These are phyloP conservation scores for Sapayoa aenigma DNA, from an alignment of 2,113 vertebrate genomes.

Conservation along the genomic window DNA sequence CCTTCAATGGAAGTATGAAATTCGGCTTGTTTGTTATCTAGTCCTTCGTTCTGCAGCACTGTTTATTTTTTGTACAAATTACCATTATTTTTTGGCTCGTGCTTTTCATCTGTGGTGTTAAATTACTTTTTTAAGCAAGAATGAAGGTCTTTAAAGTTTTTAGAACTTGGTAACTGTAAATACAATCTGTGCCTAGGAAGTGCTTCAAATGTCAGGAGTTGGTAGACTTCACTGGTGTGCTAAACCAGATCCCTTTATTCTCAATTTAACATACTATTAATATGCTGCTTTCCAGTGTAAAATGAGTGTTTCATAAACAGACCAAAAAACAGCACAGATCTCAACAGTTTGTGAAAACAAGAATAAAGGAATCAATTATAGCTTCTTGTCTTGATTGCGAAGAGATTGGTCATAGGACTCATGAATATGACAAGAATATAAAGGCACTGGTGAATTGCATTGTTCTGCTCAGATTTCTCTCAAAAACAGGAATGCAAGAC, in stretches of 20 bases:
- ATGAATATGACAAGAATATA: neutral
- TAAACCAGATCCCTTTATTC: neutral
- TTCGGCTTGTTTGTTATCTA: neutral
- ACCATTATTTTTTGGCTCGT: neutral
- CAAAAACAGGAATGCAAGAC: neutral
- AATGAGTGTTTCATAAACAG: neutral
- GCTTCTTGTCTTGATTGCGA: neutral
- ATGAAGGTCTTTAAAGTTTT: neutral
- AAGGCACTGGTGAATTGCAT: neutral
- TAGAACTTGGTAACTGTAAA: neutral
- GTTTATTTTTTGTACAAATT: neutral
- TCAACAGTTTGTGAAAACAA: constrained; percentile 11
- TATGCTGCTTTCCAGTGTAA: neutral
- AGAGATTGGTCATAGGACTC: neutral
- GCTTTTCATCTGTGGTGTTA: neutral
- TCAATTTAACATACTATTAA: neutral
- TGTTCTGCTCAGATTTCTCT: constrained; percentile 7
- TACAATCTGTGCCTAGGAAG: neutral
- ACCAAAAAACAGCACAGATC: neutral
- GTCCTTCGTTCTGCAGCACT: neutral
- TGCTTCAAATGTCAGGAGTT: neutral
- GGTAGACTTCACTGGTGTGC: neutral
- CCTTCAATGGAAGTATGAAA: neutral
- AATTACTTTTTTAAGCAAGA: neutral
- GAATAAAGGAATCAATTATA: neutral